Evolutionary conservation across 1,140 invertebrate species (phyloP), one percentile per base, ranked within the genome.

Genomic region (Drosophila bipectinata): DNA sequence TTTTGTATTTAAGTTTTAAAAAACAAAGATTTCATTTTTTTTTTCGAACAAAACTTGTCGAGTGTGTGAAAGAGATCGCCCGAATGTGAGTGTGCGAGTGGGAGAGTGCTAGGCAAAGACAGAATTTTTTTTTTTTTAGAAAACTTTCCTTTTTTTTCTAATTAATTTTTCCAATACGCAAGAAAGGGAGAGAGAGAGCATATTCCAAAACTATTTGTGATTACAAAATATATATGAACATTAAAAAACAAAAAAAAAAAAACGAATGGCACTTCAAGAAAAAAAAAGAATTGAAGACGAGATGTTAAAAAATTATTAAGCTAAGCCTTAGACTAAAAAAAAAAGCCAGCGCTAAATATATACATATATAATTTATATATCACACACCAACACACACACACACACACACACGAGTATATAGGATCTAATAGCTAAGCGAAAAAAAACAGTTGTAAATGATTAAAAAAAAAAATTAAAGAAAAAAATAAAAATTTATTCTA

Each of bases 161-260:
- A 4, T n/a, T 12, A 10, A 37, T 37, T 44, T 44, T 44, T 44
- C 41, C 41, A 18, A 44, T 44, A 44, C 41, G 47, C 9, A 7
- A 32, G 47, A 44, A 37, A 44, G 54, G 53, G 4, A 58, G 45
- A 77, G 45, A 77, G 83, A 77, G 83, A 87, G 83, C 83, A 87
- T 87, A 87, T 87, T 87, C 82, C 82, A 87, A 87, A 87, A 87
- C 82, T 87, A 87, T 87, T 88, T 87, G 82, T 87, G 82, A 87
- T 87, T 88, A 87, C 74, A 81, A 37, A 82, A 81, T 85, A 85
- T 81, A 85, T 77, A 85, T 77, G 74, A 68, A 37, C 34, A 37
- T 37, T 14, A 58, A 41, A 54, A 77, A 63, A 15, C 15, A 44
- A 4, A 37, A 37, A 34, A 54, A 49, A 44, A 58, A 77, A 39